These are phyloP conservation scores for Zaprionus gabonicus DNA, from an alignment of 1,140 invertebrate species.

Conservation along the genomic window DNA sequence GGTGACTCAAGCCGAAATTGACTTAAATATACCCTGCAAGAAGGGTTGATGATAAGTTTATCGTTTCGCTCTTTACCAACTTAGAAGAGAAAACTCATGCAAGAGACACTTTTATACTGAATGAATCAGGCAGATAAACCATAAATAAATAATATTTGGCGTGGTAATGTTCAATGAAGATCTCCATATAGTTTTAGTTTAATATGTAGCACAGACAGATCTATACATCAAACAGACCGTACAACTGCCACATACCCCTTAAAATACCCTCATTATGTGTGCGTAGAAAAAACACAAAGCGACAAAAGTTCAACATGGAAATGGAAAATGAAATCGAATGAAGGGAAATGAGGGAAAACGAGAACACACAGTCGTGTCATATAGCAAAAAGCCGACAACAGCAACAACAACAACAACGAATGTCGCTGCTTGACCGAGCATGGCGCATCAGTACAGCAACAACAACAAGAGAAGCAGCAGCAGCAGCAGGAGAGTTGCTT, in stretches of 20 bases:
- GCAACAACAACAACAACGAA: constrained; percentile 40
- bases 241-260: not conserved
- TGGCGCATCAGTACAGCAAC: constrained; percentile 62
- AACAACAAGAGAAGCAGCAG: constrained; percentile 40
- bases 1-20: not conserved
- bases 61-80: too few relatives aligned
- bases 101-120: not conserved
- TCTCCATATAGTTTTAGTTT: not conserved
- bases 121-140: too few relatives aligned
- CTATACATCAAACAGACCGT: not conserved
- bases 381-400: constrained; percentile 39
- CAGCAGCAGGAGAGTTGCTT: not conserved
- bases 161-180: too few relatives aligned
- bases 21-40: not conserved
- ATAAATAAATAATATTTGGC: too few relatives aligned
- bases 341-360: constrained; percentile 64
- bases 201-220: not conserved
- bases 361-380: constrained; percentile 40
- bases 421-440: constrained; percentile 68
- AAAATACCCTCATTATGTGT: not conserved
- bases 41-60: too few relatives aligned
- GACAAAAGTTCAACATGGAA: constrained; percentile 62
- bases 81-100: not conserved
- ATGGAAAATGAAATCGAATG: constrained; percentile 69
- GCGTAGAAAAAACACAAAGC: constrained; percentile 51